Base-by-base conservation (phyloP, 2,888 invertebrate genomes). In the Acholoe squamosa region DNA sequence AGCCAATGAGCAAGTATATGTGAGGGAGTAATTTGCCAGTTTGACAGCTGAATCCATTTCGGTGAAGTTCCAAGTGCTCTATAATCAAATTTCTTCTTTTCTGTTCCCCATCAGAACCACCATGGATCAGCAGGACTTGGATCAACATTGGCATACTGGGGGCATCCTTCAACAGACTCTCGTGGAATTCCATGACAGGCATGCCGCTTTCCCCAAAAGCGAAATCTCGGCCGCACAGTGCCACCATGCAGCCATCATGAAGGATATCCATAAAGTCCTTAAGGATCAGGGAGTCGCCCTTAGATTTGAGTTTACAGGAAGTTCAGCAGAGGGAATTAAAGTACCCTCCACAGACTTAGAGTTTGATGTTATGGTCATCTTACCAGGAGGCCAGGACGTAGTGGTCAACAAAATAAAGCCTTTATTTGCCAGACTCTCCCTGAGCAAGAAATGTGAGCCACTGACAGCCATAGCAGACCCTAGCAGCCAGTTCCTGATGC, bases 291-390 rank as follows among this genome's bases (percentile, higher is more conserved):
- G 71, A 0, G 28, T 71, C 0, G 71, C 84, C n/a, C 51, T 84
- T 1, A 16, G 34, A 0, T 84, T 84, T 51, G 84, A 84, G 28
- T 84, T 51, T 25, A 25, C 25, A 19, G 84, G 84, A 1, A 84
- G 84, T 25, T 34, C 84, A 22, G 22, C 22, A 22, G 84, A 84
- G 19, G 43, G 43, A 3, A 33, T 84, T 7, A 84, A 84, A 22
- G 84, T 84, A 1, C 1, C 43, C 19, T 84, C 84, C 7, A 84
- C 34, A 14, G 25, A 43, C 5, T 33, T 84, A 16, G 84, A 84
- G 28, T 84, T 84, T 28, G 84, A 84, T 43, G 43, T 84, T 1
- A 84, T 84, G 84, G 43, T 84, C 3, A 51, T 84, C 16, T 43
- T 84, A 10, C 43, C 34, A 7, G 84, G 84, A 3, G 84, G 84